Base-by-base conservation (phyloP, 2,888 invertebrate genomes). In the Tetragnatha montana region DNA sequence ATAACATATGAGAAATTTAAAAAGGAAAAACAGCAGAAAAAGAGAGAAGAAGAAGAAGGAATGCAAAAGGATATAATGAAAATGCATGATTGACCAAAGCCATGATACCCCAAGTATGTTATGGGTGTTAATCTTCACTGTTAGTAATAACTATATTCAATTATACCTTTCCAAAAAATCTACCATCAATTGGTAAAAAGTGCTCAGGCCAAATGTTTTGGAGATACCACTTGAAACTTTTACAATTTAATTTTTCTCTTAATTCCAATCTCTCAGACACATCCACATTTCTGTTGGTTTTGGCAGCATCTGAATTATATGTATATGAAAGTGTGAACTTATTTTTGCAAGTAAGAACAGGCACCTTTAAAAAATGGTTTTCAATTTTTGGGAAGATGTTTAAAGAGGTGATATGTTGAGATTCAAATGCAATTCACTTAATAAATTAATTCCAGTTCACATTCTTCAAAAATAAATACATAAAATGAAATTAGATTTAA, bases 201-300 rank as follows among this genome's bases (percentile, higher is more conserved):
- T 99, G 97, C 93, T 98, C 97, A 0, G 98, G 98, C 97, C 99
- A 99, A 47, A 99, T 95, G 92, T 97, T 97, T 85, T 97, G 96
- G 92, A 99, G 94, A 93, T 98, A 99, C 99, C 99, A 99, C 82
- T 96, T 95, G 93, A 99, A 99, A 92, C 95, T 95, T 94, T 97
- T 97, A 93, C 98, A 98, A 21, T 96, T 94, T 69, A 98, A 94
- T 91, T 94, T 95, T 91, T 96, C 94, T 78, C 95, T 92, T 71
- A 99, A 93, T 49, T 95, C 95, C 17, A 96, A 92, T 84, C 99
- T 93, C 8, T 94, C 94, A 74, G 94, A 93, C 17, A 96, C 94
- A 92, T 95, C 94, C 92, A 97, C 96, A 85, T 95, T 94, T 80
- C 95, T 95, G 49, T 95, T 94, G 49, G 95, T 93, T 91, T 94